A percentile compares a stretch with the other conserved stretches of the same genome.
Conservation (phyloP, 2,888 invertebrate species). For the Cosmia trapezina region DNA sequence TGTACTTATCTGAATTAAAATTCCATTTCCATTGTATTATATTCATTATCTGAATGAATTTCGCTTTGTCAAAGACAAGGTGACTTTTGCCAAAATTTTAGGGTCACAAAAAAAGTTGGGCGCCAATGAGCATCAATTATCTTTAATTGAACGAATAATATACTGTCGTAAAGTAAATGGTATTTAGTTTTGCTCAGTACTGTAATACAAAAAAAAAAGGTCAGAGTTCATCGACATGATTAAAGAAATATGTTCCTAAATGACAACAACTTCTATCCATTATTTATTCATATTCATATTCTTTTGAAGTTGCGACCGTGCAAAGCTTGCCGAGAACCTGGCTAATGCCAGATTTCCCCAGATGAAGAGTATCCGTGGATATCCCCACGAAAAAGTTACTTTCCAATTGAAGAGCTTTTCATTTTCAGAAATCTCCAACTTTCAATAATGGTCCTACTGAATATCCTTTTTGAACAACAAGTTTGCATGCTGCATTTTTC, state of each 20-base stretch:
- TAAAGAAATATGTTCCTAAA: neutral
- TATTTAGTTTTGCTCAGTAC: neutral
- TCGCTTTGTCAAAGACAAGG: neutral
- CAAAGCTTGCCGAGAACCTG: too few species aligned
- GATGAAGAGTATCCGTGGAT: too few species aligned
- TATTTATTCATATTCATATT: too few species aligned
- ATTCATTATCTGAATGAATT: neutral
- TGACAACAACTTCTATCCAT: too few species aligned
- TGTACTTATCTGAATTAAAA: neutral
- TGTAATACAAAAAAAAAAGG: neutral
- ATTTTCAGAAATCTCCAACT: neutral
- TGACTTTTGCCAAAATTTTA: neutral
- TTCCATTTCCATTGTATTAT: too few species aligned
- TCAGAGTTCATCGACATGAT: conserved; percentile 5
- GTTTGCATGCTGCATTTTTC: neutral
- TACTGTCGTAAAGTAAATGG: neutral
- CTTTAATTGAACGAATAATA: conserved; percentile 4
- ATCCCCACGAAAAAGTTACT: neutral
- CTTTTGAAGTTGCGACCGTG: too few species aligned
- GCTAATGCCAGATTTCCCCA: neutral
- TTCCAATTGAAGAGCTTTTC: neutral
- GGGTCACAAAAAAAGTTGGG: neutral
- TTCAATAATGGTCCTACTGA: too few species aligned
- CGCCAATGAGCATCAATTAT: neutral
- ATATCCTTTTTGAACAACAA: too few species aligned